These are phyloP conservation scores for Campylomormyrus tamandua DNA, from an alignment of 2,113 vertebrate species.

Conservation along the genomic window DNA sequence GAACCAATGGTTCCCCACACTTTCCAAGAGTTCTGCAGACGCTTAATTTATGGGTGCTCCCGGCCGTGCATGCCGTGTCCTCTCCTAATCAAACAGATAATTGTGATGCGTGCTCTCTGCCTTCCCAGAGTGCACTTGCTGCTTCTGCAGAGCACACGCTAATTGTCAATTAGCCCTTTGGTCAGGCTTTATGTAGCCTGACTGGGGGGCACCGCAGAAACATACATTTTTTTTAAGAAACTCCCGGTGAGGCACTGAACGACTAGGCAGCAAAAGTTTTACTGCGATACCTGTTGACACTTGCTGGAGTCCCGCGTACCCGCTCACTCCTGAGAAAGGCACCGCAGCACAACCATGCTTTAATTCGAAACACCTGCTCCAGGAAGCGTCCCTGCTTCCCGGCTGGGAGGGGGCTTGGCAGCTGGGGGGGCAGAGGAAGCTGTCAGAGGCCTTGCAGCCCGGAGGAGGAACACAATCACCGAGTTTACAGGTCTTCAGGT, in stretches of 20 bases:
- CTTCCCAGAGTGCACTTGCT: neutral
- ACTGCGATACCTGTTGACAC: neutral
- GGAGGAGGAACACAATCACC: neutral
- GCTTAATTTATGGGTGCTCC: neutral
- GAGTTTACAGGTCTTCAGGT: neutral
- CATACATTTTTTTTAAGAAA: neutral
- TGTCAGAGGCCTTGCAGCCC: neutral
- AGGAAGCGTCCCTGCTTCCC: neutral
- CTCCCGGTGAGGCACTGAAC: neutral
- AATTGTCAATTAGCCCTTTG: conserved; percentile 13
- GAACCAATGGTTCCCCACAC: neutral
- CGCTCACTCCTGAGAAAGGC: neutral
- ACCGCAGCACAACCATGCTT: neutral
- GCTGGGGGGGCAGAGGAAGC: neutral
- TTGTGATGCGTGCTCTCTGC: neutral
- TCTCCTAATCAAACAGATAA: conserved; percentile 20
- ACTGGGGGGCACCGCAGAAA: neutral
- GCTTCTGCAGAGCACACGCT: neutral
- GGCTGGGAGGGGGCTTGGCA: neutral
- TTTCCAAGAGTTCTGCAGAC: neutral
- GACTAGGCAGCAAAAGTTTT: conserved; percentile 2
- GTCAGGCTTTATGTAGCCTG: neutral
- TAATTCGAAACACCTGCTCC: conserved; percentile 11
- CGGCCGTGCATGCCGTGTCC: neutral
- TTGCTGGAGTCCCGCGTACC: neutral